A percentile compares a stretch with the other conserved stretches of the same genome.
Evolutionary conservation across 2,888 invertebrate genomes (phyloP).

Genomic region (Hyalella azteca): DNA sequence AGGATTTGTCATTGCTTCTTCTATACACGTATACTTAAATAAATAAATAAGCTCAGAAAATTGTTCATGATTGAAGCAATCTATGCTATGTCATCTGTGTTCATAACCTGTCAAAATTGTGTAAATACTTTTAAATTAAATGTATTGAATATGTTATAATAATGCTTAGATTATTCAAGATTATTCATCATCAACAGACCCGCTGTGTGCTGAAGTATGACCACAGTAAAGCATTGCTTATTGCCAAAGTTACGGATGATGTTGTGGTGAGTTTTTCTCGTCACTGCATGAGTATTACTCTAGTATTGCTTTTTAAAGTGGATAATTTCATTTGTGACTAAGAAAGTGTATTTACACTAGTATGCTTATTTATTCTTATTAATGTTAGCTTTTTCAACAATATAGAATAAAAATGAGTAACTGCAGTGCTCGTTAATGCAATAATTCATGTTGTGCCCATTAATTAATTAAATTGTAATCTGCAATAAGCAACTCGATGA

Average conservation of each 20-base stretch:
- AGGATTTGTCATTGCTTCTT: not conserved
- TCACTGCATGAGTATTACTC: too few species aligned
- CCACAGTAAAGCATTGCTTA: conserved; percentile 82
- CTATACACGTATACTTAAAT: not conserved
- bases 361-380: too few species aligned
- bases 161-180: not conserved
- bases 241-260: conserved; percentile 93
- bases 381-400: too few species aligned
- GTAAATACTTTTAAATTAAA: not conserved
- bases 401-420: too few species aligned
- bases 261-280: conserved; percentile 66
- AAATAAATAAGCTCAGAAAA: not conserved
- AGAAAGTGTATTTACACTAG: too few species aligned
- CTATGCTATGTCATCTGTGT: not conserved
- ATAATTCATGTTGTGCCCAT: too few species aligned
- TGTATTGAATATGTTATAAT: not conserved
- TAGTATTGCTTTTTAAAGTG: too few species aligned
- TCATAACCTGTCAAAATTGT: not conserved
- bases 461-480: too few species aligned
- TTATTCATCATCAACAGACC: conserved; percentile 65
- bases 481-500: too few species aligned
- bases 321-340: too few species aligned
- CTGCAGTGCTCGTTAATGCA: too few species aligned
- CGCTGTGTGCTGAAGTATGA: conserved; percentile 93
- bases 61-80: not conserved